These are phyloP conservation scores for Sigmodon hispidus DNA, from an alignment of 2,113 vertebrate genomes.

Conservation along the genomic window DNA sequence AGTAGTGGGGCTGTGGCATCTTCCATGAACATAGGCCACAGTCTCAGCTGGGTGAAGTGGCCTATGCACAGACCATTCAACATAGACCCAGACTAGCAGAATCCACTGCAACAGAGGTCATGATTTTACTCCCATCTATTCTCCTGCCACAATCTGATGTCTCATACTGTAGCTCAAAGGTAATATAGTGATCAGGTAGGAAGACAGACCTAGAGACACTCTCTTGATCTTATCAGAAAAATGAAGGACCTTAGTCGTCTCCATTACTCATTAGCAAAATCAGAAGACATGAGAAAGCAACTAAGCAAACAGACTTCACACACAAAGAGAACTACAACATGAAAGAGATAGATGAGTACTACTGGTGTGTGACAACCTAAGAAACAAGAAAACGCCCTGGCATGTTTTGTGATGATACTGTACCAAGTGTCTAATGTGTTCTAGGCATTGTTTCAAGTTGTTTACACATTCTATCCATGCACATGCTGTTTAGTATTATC, in stretches of 20 bases:
- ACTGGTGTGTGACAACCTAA: neutral
- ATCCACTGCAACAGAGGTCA: neutral
- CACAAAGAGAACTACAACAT: neutral
- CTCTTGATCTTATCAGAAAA: neutral
- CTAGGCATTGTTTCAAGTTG: neutral
- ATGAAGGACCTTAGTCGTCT: neutral
- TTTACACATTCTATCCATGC: neutral
- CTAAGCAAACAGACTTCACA: neutral
- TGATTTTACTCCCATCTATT: neutral
- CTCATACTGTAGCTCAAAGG: neutral
- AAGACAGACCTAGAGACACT: neutral
- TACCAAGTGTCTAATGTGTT: neutral
- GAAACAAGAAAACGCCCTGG: neutral
- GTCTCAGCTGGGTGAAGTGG: neutral
- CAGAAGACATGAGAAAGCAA: neutral
- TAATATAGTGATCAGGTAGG: neutral
- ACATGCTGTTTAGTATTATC: neutral
- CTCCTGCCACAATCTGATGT: neutral
- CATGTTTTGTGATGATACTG: neutral
- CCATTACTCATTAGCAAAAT: neutral
- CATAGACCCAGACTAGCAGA: neutral
- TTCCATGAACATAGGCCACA: neutral
- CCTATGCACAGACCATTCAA: neutral
- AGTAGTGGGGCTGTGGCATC: neutral
- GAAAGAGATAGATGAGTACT: neutral